These are phyloP conservation scores for Propithecus deckenii DNA, from an alignment of 2,797 vertebrate species.

Conservation along the genomic window DNA sequence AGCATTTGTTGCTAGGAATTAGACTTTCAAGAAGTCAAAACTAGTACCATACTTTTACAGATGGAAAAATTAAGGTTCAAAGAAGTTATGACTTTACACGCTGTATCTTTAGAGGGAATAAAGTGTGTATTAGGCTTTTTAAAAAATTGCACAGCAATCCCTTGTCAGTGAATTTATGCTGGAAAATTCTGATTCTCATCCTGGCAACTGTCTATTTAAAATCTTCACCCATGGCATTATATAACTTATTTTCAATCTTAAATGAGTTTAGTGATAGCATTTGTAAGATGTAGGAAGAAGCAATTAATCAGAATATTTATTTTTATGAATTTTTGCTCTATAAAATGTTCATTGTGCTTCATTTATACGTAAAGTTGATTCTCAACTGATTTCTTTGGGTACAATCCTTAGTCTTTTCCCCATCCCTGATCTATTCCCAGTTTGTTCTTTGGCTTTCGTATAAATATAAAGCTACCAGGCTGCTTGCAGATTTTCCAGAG, in stretches of 20 bases:
- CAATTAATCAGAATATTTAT: background rate
- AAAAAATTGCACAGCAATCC: background rate
- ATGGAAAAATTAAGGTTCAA: slow-evolving; percentile 16
- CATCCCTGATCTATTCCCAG: background rate
- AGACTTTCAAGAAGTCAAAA: background rate
- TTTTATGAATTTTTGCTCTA: slow-evolving; percentile 28
- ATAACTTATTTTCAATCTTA: slow-evolving; percentile 20
- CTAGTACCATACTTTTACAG: background rate
- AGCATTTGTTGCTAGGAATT: background rate
- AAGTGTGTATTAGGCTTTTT: background rate
- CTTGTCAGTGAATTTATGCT: background rate
- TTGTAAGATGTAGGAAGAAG: slow-evolving; percentile 11
- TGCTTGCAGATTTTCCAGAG: background rate
- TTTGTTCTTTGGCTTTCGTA: slow-evolving; percentile 23
- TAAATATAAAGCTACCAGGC: background rate
- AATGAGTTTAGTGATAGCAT: background rate
- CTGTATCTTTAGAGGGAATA: background rate
- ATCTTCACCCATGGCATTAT: background rate
- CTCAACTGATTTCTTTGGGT: slow-evolving; percentile 21
- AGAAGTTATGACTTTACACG: background rate
- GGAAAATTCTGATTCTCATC: slow-evolving; percentile 13
- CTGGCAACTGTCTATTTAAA: slow-evolving; percentile 38
- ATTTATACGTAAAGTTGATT: slow-evolving; percentile 17
- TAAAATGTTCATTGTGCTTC: background rate
- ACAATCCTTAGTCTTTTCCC: background rate